Conservation (phyloP, 2,888 invertebrate genomes). For the Athripsodes cinereus region DNA sequence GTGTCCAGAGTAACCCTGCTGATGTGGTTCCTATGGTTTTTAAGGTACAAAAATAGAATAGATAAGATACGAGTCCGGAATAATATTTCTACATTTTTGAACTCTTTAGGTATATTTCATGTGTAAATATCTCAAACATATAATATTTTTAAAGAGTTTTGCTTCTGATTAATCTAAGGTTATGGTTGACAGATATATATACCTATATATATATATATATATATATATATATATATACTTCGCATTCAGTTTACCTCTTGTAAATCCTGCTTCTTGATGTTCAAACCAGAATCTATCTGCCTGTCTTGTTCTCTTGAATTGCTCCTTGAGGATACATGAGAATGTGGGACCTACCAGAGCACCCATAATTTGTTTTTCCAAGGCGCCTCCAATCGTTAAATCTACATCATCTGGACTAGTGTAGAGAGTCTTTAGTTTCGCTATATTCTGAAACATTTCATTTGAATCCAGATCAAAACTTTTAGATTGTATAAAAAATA, state of each 20-base stretch:
- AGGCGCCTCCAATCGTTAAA: slow-evolving; percentile 82
- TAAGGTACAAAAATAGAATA: too few species aligned
- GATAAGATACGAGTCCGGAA: too few species aligned
- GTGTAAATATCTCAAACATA: background rate
- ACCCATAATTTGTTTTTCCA: slow-evolving; percentile 70
- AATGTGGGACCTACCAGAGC: slow-evolving; percentile 85
- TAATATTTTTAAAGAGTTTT: background rate
- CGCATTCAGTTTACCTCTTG: slow-evolving; percentile 29
- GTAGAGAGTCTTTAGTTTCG: slow-evolving; percentile 33
- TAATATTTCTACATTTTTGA: too few species aligned
- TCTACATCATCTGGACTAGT: slow-evolving; percentile 74
- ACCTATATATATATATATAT: too few species aligned
- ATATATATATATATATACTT: too few species aligned
- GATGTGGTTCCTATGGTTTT: too few species aligned
- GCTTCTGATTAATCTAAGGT: too few species aligned
- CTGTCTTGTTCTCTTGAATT: slow-evolving; percentile 69
- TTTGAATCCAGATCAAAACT: too few species aligned
- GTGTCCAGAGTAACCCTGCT: too few species aligned
- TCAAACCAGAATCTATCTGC: slow-evolving; percentile 78
- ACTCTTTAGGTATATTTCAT: background rate
- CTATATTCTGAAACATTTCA: slow-evolving; percentile 36
- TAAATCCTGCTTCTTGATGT: slow-evolving; percentile 33
- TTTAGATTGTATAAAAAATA: too few species aligned
- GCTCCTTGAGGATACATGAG: slow-evolving; percentile 81
- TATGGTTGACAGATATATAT: too few species aligned